Percentiles rank a stretch among this genome's conserved stretches.
Conservation (phyloP, 23 tunicate species). For the Styela clava region DNA sequence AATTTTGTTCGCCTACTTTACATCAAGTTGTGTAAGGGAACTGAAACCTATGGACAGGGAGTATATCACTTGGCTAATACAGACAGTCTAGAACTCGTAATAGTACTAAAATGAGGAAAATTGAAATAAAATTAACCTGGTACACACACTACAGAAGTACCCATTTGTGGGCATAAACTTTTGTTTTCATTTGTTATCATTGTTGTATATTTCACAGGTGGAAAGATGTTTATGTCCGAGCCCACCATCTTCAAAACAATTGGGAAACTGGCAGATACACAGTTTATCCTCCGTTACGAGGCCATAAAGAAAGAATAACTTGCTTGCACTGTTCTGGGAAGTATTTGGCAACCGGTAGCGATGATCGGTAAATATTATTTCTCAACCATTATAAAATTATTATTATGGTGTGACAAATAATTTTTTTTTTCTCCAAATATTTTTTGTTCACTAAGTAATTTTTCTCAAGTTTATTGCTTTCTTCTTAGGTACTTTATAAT, state of each 20-base stretch:
- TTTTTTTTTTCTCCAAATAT: not conserved
- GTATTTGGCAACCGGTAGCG: slow-evolving; percentile 79
- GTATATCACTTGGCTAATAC: too few relatives aligned
- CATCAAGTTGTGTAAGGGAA: too few relatives aligned
- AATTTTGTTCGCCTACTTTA: too few relatives aligned
- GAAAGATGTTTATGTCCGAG: slow-evolving; percentile 89
- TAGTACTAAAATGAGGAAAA: too few relatives aligned
- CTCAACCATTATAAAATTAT: not conserved
- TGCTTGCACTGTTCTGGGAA: slow-evolving; percentile 70
- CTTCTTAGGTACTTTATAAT: too few relatives aligned
- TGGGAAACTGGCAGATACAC: slow-evolving; percentile 87
- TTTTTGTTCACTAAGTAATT: not conserved
- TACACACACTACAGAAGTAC: too few relatives aligned
- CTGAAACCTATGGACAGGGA: too few relatives aligned
- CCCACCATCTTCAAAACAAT: slow-evolving; percentile 66
- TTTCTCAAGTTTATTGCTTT: too few relatives aligned
- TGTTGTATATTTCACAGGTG: slow-evolving; percentile 49
- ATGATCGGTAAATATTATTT: slow-evolving; percentile 36
- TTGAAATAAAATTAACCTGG: too few relatives aligned
- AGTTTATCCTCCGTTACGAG: slow-evolving; percentile 73
- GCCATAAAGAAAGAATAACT: slow-evolving; percentile 72
- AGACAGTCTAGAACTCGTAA: too few relatives aligned
- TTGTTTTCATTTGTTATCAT: too few relatives aligned
- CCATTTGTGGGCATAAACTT: too few relatives aligned
- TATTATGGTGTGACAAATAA: not conserved